Evolutionary conservation across 2,797 vertebrate genomes (phyloP).

Genomic region (Champsocephalus esox): DNA sequence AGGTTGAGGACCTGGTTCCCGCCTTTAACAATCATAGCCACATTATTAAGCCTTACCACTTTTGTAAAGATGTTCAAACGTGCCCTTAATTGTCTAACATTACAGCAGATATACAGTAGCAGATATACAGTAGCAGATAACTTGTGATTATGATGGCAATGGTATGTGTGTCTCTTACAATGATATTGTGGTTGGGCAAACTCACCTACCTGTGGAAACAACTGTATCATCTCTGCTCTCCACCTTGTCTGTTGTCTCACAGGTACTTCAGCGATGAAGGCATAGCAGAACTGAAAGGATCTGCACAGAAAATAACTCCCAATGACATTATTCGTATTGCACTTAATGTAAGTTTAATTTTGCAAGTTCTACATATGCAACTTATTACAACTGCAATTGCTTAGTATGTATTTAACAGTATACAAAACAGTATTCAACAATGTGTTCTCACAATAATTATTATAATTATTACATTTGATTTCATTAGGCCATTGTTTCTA

Average conservation of each 20-base stretch:
- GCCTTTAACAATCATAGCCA: background rate
- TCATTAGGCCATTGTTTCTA: background rate
- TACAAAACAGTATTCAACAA: background rate
- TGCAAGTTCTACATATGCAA: background rate
- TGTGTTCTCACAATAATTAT: background rate
- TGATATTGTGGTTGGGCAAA: background rate
- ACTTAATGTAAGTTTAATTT: conserved; percentile 91
- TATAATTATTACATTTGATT: background rate
- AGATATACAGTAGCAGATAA: too few species aligned
- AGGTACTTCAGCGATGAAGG: conserved; percentile 98
- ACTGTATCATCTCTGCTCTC: background rate
- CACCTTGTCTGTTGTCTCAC: conserved; percentile 22
- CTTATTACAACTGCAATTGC: background rate
- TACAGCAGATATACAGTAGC: too few species aligned
- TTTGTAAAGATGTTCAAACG: background rate
- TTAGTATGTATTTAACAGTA: background rate
- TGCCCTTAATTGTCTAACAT: background rate
- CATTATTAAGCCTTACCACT: background rate
- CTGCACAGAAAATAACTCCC: conserved; percentile 87
- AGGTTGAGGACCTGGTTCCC: background rate
- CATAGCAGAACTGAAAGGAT: conserved; percentile 90
- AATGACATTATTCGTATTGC: conserved; percentile 91
- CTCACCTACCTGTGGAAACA: background rate
- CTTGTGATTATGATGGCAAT: background rate
- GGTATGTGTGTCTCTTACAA: too few species aligned